Base-by-base conservation (phyloP, 2,888 invertebrate genomes). In the Lamellibrachia columna region DNA sequence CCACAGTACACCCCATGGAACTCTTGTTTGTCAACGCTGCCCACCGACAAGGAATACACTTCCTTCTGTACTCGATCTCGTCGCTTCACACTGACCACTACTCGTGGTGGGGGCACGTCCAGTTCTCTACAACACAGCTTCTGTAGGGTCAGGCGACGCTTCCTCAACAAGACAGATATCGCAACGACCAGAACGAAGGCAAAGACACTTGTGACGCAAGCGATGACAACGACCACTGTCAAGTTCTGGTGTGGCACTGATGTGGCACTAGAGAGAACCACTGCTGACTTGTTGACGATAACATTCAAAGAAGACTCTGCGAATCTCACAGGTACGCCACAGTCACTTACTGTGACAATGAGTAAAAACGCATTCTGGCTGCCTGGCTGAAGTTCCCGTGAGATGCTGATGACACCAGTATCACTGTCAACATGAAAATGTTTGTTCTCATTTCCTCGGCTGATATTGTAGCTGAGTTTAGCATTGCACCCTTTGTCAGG, bases 171-270 rank as follows among this genome's bases (percentile, higher is more conserved):
- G 7, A 55, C 75, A 11, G 92, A 91, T 22, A 93, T 93, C 52
- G 93, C 93, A 3, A 93, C 75, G 7, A 93, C 9, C 4, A 93
- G 92, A n/a, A 93, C 92, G n/a, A 93, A 93, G 91, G 93, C 93
- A 60, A 93, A 40, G 7, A 93, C 55, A 15, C 93, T 93, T 2
- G 93, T 92, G 22, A 93, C 91, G n/a, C 91, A 91, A 28, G 93
- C 93, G 22, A 93, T 93, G 60, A 52, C 92, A 91, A 93, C 93
- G 53, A 93, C 93, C n/a, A 93, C 93, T 40, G 92, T 93, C 90
- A 93, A 90, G 91, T 93, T 93, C 28, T 91, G 52, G 52, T 52
- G 91, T 8, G 92, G 90, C 52, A 93, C 92, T 9, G 93, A 53
- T 2, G 40, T 53, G 8, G 40, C 53, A 75, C 75, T 75, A 7